Percentiles rank a stretch among this genome's conserved stretches.
These are phyloP conservation scores for Xiphophorus birchmanni DNA, from an alignment of 2,797 vertebrate species.

Conservation along the genomic window DNA sequence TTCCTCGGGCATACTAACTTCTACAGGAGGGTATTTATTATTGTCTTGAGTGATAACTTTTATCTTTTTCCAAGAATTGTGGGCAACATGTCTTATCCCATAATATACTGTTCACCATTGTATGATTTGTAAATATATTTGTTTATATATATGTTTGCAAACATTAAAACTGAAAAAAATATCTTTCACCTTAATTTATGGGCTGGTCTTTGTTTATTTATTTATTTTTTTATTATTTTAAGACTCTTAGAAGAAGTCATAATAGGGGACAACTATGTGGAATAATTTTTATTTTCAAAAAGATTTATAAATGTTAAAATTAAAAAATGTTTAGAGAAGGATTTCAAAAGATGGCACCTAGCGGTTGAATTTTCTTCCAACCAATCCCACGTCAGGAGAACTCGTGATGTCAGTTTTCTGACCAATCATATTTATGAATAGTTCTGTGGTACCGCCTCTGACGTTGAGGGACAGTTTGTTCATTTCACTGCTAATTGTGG, in stretches of 20 bases:
- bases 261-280: background rate
- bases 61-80: constrained; percentile 46
- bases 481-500: constrained; percentile 15
- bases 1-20: constrained; percentile 47
- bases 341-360: constrained; percentile 5
- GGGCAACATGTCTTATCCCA: constrained; percentile 59
- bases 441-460: background rate
- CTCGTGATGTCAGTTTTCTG: background rate
- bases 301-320: background rate
- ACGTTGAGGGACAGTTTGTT: constrained; percentile 6
- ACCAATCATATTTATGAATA: constrained; percentile 45
- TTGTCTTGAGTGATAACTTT: constrained; percentile 49
- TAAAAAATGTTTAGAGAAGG: background rate
- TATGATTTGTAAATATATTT: constrained; percentile 82
- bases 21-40: constrained; percentile 63
- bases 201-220: background rate
- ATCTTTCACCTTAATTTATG: constrained; percentile 4
- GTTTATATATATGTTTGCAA: constrained; percentile 53
- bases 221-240: background rate
- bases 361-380: fast-evolving
- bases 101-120: constrained; percentile 57
- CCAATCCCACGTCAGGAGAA: constrained; percentile 47
- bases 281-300: background rate
- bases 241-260: background rate
- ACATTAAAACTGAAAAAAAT: constrained; percentile 61